Base-by-base conservation (phyloP, 1,140 invertebrate species). In the Euura saliciscinereae region DNA sequence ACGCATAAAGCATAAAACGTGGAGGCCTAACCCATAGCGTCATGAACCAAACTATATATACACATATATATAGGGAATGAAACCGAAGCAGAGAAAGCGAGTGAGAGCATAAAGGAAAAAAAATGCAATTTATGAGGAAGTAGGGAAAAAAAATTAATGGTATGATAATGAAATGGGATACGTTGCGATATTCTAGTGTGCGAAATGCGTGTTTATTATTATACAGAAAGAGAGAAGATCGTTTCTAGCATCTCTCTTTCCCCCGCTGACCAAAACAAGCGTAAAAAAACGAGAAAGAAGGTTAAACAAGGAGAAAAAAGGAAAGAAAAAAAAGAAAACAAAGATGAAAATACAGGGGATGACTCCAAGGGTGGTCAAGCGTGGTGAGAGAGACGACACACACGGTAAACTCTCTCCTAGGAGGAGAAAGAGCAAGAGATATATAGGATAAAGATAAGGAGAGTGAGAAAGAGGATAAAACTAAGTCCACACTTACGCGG, bases 401-500 rank as follows among this genome's bases (percentile, higher is more conserved):
- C 13, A 4, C 51, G 13, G 51, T 28, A 28, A 28, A 28, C 28
- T 28, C 28, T 28, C 28, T 28, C 28, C 28, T 28, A 28, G 28
- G 28, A 28, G 28, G 28, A 28, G 28, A 28, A 28, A 59, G 51
- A 59, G 51, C 13, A 6, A 59, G 51, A 8, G 3, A 59, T 8
- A 59, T 8, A 59, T 3, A 59, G 51, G 28, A 28, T 28, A 28
- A 28, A 28, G 28, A 28, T 28, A 28, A 28, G 3, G 51, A 59
- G 51, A 59, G 6, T 11, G 51, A 59, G 13, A n/a, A n/a, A 59
- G 51, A 59, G 51, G 51, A 59, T 59, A 59, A 59, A 59, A 44
- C 13, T 67, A 67, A 67, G 43, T 67, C 66, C 66, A 44, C 66
- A 67, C 66, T 67, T 67, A 67, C 66, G 43, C 28, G 28, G 43